These are phyloP conservation scores for Myiotriccus ornatus DNA, from an alignment of 2,797 vertebrate species.

Conservation along the genomic window DNA sequence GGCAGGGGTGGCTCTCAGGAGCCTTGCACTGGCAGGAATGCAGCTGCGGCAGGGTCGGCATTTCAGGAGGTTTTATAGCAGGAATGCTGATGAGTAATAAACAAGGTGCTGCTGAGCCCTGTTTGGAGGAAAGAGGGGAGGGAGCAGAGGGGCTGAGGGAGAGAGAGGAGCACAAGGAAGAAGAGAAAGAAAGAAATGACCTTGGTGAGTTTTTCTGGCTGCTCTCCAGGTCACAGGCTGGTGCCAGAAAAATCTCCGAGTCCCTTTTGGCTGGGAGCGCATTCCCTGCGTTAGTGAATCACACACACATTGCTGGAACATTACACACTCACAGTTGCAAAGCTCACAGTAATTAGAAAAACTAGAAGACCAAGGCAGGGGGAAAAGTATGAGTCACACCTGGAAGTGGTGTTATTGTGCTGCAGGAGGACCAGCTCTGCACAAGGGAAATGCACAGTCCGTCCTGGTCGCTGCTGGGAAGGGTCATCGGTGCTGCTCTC, in stretches of 20 bases:
- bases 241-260: conserved; percentile 37
- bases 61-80: not conserved
- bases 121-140: not conserved
- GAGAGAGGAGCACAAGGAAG: not conserved
- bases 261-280: conserved; percentile 48
- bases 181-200: conserved; percentile 13
- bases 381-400: conserved; percentile 29
- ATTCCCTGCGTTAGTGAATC: conserved; percentile 45
- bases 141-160: not conserved
- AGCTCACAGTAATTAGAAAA: conserved; percentile 57
- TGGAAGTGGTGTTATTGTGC: not conserved
- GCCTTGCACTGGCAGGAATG: not conserved
- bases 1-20: not conserved
- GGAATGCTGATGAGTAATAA: conserved; percentile 15
- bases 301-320: conserved; percentile 58
- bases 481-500: not conserved
- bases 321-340: conserved; percentile 56
- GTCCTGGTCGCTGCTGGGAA: not conserved
- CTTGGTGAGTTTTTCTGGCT: conserved; percentile 61
- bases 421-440: not conserved
- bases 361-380: conserved; percentile 29
- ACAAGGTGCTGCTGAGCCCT: conserved; percentile 37
- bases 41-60: not conserved
- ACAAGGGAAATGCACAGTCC: not conserved
- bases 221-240: conserved; percentile 29